Conservation (phyloP, 2,888 invertebrate species). For the Ichneumon xanthorius region DNA sequence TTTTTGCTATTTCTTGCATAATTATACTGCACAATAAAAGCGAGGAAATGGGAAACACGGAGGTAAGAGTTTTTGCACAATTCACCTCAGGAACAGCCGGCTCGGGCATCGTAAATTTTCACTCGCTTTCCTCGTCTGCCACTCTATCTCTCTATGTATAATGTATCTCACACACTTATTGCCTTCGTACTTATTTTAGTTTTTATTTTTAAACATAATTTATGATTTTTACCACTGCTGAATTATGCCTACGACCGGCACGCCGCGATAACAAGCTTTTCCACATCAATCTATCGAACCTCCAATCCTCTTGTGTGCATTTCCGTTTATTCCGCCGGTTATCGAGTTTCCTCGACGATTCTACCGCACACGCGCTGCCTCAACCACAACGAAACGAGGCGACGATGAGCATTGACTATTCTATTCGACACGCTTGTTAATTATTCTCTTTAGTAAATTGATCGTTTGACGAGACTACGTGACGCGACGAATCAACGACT, state of each 20-base stretch:
- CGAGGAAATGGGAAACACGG: background rate
- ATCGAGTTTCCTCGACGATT: constrained; percentile 29
- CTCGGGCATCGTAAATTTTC: constrained; percentile 56
- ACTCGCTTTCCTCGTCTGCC: constrained; percentile 5
- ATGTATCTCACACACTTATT: background rate
- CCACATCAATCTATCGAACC: constrained; percentile 21
- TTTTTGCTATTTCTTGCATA: background rate
- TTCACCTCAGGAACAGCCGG: constrained; percentile 59
- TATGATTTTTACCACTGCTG: constrained; percentile 2
- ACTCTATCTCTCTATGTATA: constrained; percentile 3
- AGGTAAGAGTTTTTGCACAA: constrained; percentile 12
- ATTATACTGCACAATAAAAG: background rate
- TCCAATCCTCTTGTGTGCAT: constrained; percentile 37
- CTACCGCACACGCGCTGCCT: background rate
- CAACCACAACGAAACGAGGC: constrained; percentile 35
- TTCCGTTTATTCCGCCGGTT: constrained; percentile 32
- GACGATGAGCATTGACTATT: constrained; percentile 37
- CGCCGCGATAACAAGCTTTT: constrained; percentile 14
- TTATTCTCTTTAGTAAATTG: constrained; percentile 46
- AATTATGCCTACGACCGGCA: constrained; percentile 7
- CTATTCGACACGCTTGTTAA: constrained; percentile 42
- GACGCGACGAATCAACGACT: constrained; percentile 51
- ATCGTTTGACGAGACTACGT: constrained; percentile 46
- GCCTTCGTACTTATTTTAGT: background rate
- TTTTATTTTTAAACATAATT: constrained; percentile 1